A percentile compares a stretch with the other conserved stretches of the same genome.
These are phyloP conservation scores for Tachina fera DNA, from an alignment of 2,888 invertebrate species.

Conservation along the genomic window DNA sequence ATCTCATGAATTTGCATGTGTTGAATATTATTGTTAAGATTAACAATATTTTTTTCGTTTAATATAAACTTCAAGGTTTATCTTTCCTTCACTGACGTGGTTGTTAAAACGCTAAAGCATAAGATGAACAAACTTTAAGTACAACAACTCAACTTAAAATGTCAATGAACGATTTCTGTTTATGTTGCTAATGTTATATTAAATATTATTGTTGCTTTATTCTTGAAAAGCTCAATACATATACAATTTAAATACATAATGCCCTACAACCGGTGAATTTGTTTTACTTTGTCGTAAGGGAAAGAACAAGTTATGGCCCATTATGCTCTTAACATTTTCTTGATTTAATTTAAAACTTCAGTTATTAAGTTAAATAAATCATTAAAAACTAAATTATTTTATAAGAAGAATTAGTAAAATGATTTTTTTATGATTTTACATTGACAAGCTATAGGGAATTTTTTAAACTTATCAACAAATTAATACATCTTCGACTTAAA, in stretches of 20 bases:
- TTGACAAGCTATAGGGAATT: not conserved
- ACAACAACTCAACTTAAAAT: conserved; percentile 58
- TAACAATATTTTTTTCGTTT: conserved; percentile 59
- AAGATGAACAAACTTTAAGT: conserved; percentile 44
- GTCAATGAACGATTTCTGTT: conserved; percentile 69
- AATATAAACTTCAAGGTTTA: conserved; percentile 64
- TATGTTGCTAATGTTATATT: conserved; percentile 44
- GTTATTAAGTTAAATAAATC: too few species aligned
- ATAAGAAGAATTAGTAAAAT: too few species aligned
- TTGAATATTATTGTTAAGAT: conserved; percentile 60
- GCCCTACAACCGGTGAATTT: not conserved
- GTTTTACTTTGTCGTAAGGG: not conserved
- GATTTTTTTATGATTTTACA: not conserved
- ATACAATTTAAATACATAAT: conserved; percentile 31
- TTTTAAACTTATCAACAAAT: not conserved
- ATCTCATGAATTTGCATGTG: conserved; percentile 2
- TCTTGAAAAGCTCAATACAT: conserved; percentile 50
- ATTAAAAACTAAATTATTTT: too few species aligned
- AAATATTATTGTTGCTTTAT: conserved; percentile 42
- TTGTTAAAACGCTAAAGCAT: conserved; percentile 8
- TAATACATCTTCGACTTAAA: conserved; percentile 20
- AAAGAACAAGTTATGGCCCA: too few species aligned
- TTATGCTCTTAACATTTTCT: too few species aligned
- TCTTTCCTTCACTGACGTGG: conserved; percentile 56
- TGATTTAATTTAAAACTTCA: too few species aligned